phyloP scores from a whole-genome alignment of 2,888 invertebrate species.

The Dasysyrphus albostriatus region DNA sequence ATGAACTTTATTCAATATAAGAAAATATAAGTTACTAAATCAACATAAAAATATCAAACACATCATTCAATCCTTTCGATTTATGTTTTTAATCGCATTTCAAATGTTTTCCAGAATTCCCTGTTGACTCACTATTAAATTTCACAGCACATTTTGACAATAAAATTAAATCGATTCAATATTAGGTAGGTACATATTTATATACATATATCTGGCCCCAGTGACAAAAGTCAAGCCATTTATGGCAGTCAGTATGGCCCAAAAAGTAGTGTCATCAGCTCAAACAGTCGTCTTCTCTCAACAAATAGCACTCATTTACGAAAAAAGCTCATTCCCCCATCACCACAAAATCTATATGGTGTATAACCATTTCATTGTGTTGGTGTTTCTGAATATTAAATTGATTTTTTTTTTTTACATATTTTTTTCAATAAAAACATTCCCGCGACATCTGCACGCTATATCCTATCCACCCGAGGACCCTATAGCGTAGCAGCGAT shows the following conservation, averaged over 20 bases:
- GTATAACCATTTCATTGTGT: conserved; percentile 13
- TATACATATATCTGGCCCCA: conserved; percentile 22
- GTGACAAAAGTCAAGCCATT: conserved; percentile 51
- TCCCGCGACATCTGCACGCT: conserved; percentile 73
- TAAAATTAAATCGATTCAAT: conserved; percentile 73
- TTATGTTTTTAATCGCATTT: conserved; percentile 52
- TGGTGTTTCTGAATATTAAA: conserved; percentile 65
- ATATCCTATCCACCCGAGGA: conserved; percentile 23
- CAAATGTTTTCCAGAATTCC: conserved; percentile 51
- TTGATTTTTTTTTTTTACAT: conserved; percentile 52
- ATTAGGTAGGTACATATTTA: conserved; percentile 39
- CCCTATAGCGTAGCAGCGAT: conserved; percentile 7
- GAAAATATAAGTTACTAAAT: conserved; percentile 51
- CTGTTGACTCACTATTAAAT: conserved; percentile 66
- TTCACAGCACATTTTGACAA: conserved; percentile 70
- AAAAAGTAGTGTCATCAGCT: conserved; percentile 54
- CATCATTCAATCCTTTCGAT: conserved; percentile 9
- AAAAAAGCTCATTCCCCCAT: conserved; percentile 10
- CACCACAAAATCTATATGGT: background rate
- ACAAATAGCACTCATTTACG: conserved; percentile 56
- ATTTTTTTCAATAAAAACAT: conserved; percentile 73
- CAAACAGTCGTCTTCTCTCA: conserved; percentile 39
- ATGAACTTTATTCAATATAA: background rate
- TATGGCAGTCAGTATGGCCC: background rate
- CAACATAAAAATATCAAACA: conserved; percentile 34